Evolutionary conservation across 2,113 vertebrate species (phyloP).

Genomic region (Silurus meridionalis): DNA sequence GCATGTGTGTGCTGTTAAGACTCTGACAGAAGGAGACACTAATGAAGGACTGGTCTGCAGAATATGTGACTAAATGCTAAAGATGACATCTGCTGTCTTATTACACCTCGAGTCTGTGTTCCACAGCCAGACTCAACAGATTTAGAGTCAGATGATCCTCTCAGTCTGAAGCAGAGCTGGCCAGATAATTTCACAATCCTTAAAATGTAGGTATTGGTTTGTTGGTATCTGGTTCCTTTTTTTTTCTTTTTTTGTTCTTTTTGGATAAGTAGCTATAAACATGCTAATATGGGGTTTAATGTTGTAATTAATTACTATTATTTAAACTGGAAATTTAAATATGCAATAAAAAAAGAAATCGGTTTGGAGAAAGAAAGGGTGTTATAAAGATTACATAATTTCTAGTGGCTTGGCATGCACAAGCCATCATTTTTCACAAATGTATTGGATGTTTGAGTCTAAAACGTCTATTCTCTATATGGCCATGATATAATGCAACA

Average conservation of each 20-base stretch:
- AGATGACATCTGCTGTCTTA: slow-evolving; percentile 48
- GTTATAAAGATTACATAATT: neutral
- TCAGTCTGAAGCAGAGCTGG: slow-evolving; percentile 16
- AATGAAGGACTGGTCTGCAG: slow-evolving; percentile 43
- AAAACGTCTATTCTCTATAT: neutral
- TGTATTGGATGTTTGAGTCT: neutral
- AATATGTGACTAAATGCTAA: slow-evolving; percentile 47
- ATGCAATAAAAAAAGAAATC: neutral
- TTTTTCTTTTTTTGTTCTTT: too few species aligned
- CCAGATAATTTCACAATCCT: neutral
- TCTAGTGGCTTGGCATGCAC: neutral
- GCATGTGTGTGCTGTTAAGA: slow-evolving; percentile 10
- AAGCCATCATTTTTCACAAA: neutral
- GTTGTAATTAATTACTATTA: neutral
- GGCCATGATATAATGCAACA: neutral
- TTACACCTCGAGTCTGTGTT: slow-evolving; percentile 39
- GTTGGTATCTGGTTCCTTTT: neutral
- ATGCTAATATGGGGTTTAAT: too few species aligned
- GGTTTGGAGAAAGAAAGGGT: neutral
- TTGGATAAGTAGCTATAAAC: neutral
- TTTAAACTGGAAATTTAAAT: neutral
- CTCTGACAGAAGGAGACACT: slow-evolving; percentile 45
- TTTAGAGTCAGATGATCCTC: slow-evolving; percentile 31
- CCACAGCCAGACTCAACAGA: slow-evolving; percentile 40
- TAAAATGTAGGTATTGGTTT: neutral